Evolutionary conservation across 1,140 invertebrate species (phyloP).

Genomic region (Lordiphosa stackelbergi): DNA sequence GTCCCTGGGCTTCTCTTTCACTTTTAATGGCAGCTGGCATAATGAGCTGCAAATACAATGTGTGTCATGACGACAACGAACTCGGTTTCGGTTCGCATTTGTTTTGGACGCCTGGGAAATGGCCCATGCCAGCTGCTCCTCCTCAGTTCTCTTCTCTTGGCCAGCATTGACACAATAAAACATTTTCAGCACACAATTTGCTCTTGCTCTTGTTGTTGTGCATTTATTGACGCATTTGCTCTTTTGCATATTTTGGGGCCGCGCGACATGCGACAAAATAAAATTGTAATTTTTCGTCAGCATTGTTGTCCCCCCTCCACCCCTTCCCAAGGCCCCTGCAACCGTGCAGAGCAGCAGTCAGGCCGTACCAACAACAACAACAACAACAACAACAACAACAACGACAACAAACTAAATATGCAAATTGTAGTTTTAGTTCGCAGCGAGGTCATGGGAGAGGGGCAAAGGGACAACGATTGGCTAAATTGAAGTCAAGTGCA

Average conservation of each 20-base stretch:
- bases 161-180: slow-evolving; percentile 72
- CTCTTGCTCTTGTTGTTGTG: slow-evolving; percentile 25
- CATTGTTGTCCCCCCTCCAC: neutral
- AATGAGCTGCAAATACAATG: slow-evolving; percentile 54
- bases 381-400: no score
- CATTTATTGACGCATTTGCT: slow-evolving; percentile 72
- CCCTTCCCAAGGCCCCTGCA: slow-evolving; percentile 41
- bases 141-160: slow-evolving; percentile 11
- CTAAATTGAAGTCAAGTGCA: slow-evolving; percentile 48
- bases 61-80: slow-evolving; percentile 37
- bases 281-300: slow-evolving; percentile 39
- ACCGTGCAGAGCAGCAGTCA: slow-evolving; percentile 39
- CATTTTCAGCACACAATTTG: slow-evolving; percentile 37
- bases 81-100: slow-evolving; percentile 34
- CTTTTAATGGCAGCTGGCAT: slow-evolving; percentile 66
- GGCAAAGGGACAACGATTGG: slow-evolving; percentile 19
- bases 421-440: slow-evolving; percentile 38
- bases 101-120: slow-evolving; percentile 51
- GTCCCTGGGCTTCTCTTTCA: slow-evolving; percentile 44
- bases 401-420: slow-evolving; percentile 41
- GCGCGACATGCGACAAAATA: slow-evolving; percentile 67
- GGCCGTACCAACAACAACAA: slow-evolving; percentile 43
- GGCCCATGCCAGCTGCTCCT: no score
- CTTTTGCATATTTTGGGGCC: slow-evolving; percentile 63
- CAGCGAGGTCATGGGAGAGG: slow-evolving; percentile 28